Conservation (phyloP, 2,888 invertebrate species). For the Plusia festucae region DNA sequence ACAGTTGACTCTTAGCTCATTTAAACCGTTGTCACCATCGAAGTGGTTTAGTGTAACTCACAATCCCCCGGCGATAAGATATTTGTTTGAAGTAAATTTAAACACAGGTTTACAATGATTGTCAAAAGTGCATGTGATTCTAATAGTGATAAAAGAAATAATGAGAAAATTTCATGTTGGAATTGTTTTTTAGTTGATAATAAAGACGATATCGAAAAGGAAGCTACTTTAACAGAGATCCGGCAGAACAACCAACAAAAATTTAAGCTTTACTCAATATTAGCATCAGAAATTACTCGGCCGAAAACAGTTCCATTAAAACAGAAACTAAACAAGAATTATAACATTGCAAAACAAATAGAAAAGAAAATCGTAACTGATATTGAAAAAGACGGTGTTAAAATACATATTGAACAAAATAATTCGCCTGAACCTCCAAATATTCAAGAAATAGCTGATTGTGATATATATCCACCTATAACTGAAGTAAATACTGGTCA, state of each 20-base stretch:
- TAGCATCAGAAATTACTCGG: conserved; percentile 76
- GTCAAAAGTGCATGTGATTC: conserved; percentile 57
- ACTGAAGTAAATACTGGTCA: conserved; percentile 61
- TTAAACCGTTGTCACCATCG: conserved; percentile 68
- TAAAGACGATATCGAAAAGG: conserved; percentile 64
- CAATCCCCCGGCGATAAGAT: conserved; percentile 31
- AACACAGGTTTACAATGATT: conserved; percentile 46
- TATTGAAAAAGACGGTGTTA: conserved; percentile 23
- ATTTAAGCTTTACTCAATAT: conserved; percentile 78
- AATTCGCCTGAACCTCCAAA: conserved; percentile 10
- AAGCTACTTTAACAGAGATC: conserved; percentile 72
- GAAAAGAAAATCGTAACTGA: conserved; percentile 71
- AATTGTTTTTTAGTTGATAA: conserved; percentile 77
- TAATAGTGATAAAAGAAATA: conserved; percentile 54
- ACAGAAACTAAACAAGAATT: conserved; percentile 80
- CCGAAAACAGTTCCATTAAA: conserved; percentile 79
- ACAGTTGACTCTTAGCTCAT: conserved; percentile 65
- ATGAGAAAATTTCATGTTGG: conserved; percentile 77
- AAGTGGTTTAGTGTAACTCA: conserved; percentile 70
- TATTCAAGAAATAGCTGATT: background rate
- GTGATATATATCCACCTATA: background rate
- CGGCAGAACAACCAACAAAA: conserved; percentile 74
- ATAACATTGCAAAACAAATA: conserved; percentile 73
- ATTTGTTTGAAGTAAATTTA: conserved; percentile 22
- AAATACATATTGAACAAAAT: conserved; percentile 12